Conservation (phyloP, 1,140 invertebrate species). For the Orius insidiosus region DNA sequence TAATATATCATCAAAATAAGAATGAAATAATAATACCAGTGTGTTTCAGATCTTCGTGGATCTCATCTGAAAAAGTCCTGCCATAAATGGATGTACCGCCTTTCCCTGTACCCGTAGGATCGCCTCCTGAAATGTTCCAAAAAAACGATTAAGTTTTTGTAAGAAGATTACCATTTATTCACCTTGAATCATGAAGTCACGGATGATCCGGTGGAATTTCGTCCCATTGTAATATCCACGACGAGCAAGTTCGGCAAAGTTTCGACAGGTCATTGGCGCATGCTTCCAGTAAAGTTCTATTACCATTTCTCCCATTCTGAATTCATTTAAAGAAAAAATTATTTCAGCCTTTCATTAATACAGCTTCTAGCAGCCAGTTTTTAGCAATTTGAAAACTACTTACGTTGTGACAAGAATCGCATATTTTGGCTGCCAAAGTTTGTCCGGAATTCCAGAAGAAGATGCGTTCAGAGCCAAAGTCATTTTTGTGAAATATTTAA, state of each 20-base stretch:
- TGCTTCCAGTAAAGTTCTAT: constrained; percentile 97
- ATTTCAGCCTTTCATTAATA: not conserved
- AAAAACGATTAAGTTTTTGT: no score
- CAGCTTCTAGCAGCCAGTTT: not conserved
- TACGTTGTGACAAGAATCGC: constrained; percentile 64
- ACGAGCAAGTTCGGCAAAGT: constrained; percentile 84
- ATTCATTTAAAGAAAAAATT: constrained; percentile 18
- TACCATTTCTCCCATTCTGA: constrained; percentile 81
- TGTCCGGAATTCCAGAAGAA: constrained; percentile 52
- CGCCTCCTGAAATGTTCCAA: constrained; percentile 42
- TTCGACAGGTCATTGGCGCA: constrained; percentile 83
- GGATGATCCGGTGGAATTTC: constrained; percentile 90
- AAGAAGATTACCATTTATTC: no score
- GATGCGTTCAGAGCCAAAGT: not conserved
- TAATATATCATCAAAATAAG: not conserved
- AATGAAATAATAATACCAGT: constrained; percentile 40
- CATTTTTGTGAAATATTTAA: not conserved
- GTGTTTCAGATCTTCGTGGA: constrained; percentile 85
- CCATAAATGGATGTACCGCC: constrained; percentile 96
- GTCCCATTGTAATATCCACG: constrained; percentile 92
- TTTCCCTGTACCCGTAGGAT: constrained; percentile 87
- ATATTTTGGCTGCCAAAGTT: constrained; percentile 71
- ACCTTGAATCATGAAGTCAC: constrained; percentile 96
- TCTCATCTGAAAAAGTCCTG: constrained; percentile 87
- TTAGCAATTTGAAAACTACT: no score